Evolutionary conservation across 30 jellyfish, hydroid and myxozoan species (phyloP).

Genomic region (Catostylus mosaicus): DNA sequence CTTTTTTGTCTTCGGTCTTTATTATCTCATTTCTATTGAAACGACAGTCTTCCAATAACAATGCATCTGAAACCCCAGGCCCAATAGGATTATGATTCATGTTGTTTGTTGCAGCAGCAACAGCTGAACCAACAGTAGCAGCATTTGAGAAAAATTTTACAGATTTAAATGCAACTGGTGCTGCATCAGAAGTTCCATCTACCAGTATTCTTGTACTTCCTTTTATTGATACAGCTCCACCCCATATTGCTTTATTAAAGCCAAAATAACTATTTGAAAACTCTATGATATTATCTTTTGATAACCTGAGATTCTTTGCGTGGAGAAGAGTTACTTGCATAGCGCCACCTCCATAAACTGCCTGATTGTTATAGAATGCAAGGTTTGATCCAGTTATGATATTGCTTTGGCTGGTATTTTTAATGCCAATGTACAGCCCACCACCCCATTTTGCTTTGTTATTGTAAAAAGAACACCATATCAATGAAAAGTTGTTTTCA

Average conservation of each 20-base stretch:
- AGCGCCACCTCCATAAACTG: slow-evolving; percentile 84
- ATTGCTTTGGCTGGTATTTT: slow-evolving; percentile 37
- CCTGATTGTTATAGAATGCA: slow-evolving; percentile 44
- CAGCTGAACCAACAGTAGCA: slow-evolving; percentile 89
- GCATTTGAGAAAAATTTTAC: slow-evolving; percentile 38
- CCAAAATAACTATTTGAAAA: slow-evolving; percentile 18
- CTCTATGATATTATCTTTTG: slow-evolving; percentile 16
- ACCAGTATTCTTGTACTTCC: slow-evolving; percentile 46
- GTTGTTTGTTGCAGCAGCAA: slow-evolving; percentile 71
- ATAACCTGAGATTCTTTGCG: slow-evolving; percentile 6
- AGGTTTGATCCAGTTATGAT: background rate
- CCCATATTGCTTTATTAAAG: slow-evolving; percentile 76
- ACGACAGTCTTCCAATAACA: slow-evolving; percentile 30
- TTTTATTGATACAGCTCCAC: slow-evolving; percentile 83
- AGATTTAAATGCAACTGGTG: slow-evolving; percentile 12
- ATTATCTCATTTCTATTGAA: slow-evolving; percentile 42
- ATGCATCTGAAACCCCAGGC: slow-evolving; percentile 60
- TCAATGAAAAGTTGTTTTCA: slow-evolving; percentile 21
- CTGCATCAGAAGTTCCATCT: background rate
- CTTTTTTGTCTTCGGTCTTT: slow-evolving; percentile 74
- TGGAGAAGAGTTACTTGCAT: slow-evolving; percentile 38
- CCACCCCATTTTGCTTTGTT: slow-evolving; percentile 91
- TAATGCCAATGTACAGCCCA: slow-evolving; percentile 45
- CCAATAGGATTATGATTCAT: slow-evolving; percentile 52
- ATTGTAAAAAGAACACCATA: slow-evolving; percentile 32